Evolutionary conservation across 1,140 invertebrate genomes (phyloP), one percentile per base, ranked within the genome.

Genomic region (Drosophila athabasca): DNA sequence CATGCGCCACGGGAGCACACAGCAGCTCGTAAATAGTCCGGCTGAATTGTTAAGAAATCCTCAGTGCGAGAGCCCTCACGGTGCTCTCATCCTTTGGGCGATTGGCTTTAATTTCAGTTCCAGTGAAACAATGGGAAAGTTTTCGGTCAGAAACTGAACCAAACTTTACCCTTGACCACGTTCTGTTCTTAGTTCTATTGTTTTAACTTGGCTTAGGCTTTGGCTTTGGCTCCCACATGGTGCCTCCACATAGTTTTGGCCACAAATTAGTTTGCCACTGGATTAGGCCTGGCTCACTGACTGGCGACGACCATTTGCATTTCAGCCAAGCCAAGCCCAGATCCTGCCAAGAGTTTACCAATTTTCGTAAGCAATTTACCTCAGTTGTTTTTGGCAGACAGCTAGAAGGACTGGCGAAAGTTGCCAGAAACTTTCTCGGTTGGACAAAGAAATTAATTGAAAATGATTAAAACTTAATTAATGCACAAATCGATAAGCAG

Each of bases 21-120:
- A 29, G 6, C 24, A 9, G 31, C 71, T 45, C 70, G 71, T 74
- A 75, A 72, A 72, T 62, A 51, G 70, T 60, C 43, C 50, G 8
- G 19, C 64, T 46, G 67, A 73, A 72, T 73, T 72, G 26, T 19
- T 59, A 53, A 53, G 29, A 15, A 53, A 65, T 51, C 31, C 35
- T 24, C n/a, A 19, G 15, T 45, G 48, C 35, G 22, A 48, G 26
- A 17, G 15, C 49, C 53, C 43, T n/a, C 50, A 52, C 59, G 53
- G 53, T 61, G 19, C 44, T 13, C 4, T 29, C 48, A 65, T 39
- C 51, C 35, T 49, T 52, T 52, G 44, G 60, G 55, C 75, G 74
- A 82, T 82, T 82, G 79, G 50, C 71, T 79, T 75, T 67, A 83
- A 84, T 79, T 82, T 59, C 43, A 45, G 43, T 46, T 11, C 29